Evolutionary conservation across 2,113 vertebrate species (phyloP).

Genomic region (Corythornis cristatus): DNA sequence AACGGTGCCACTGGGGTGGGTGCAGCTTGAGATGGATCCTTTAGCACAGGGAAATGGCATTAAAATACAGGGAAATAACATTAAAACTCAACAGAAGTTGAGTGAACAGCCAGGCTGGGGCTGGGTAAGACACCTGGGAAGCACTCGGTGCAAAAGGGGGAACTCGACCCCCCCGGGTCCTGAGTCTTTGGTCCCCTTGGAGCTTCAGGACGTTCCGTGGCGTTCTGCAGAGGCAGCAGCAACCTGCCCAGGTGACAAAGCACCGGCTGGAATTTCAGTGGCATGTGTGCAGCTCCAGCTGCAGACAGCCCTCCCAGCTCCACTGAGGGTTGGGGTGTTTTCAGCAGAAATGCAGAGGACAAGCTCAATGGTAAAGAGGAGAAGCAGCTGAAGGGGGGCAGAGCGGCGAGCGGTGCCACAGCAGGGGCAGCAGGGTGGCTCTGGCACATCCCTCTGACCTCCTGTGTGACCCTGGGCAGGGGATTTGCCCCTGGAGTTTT

Average conservation of each 20-base stretch:
- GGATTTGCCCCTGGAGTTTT: neutral
- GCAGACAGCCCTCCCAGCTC: neutral
- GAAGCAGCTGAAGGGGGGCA: neutral
- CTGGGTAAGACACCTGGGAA: neutral
- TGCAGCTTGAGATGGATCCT: neutral
- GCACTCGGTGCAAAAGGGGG: neutral
- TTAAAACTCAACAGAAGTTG: fast-evolving
- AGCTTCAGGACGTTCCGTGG: neutral
- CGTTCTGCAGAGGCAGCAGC: neutral
- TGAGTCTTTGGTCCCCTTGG: fast-evolving
- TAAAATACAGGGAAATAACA: no score
- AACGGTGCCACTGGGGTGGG: neutral
- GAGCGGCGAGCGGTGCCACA: neutral
- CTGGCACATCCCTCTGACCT: neutral
- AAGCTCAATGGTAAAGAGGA: neutral
- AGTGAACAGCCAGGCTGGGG: fast-evolving
- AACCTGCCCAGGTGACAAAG: neutral
- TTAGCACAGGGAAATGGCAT: fast-evolving
- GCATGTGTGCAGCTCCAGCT: neutral
- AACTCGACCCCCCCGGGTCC: fast-evolving
- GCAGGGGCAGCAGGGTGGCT: neutral
- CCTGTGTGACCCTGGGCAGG: fast-evolving
- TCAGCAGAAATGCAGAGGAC: neutral
- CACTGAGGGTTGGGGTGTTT: fast-evolving
- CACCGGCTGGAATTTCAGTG: neutral